A percentile compares a stretch with the other conserved stretches of the same genome.
Evolutionary conservation across 2,888 invertebrate species (phyloP).

Genomic region (Mayetiola destructor): DNA sequence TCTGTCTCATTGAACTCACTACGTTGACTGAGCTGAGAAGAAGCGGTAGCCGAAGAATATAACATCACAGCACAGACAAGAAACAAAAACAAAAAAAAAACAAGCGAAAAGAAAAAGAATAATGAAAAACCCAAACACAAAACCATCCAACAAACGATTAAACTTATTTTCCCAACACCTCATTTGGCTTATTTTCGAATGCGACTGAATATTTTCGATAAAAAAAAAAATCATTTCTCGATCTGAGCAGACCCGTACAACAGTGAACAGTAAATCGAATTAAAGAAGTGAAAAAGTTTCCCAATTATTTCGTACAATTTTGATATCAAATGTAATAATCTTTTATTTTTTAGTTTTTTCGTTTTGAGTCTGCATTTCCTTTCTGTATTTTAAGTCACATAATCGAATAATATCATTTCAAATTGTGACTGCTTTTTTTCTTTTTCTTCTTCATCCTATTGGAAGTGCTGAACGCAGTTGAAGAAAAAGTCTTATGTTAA

Average conservation of each 20-base stretch:
- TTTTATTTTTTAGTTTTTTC: slow-evolving; percentile 1
- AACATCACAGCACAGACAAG: too few species aligned
- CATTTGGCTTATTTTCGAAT: slow-evolving; percentile 12
- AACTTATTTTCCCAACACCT: slow-evolving; percentile 13
- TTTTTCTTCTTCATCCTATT: too few species aligned
- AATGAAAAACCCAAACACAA: too few species aligned
- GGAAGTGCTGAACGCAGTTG: too few species aligned
- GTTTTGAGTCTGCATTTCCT: neutral
- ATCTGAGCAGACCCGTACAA: neutral
- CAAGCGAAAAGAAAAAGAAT: neutral
- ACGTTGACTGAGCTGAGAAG: too few species aligned
- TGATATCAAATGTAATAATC: slow-evolving; percentile 13
- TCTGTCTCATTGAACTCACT: too few species aligned
- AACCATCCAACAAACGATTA: neutral
- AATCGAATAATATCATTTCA: neutral
- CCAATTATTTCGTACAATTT: slow-evolving; percentile 15
- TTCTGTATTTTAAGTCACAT: neutral
- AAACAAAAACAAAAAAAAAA: neutral
- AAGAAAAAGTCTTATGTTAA: too few species aligned
- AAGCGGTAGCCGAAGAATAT: too few species aligned
- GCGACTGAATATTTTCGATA: too few species aligned
- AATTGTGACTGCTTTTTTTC: too few species aligned
- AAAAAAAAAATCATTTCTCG: neutral
- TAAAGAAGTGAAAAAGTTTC: slow-evolving; percentile 11
- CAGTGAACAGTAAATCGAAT: neutral